These are phyloP conservation scores for Papilio dardanus DNA, from an alignment of 1,140 invertebrate genomes.

Conservation along the genomic window DNA sequence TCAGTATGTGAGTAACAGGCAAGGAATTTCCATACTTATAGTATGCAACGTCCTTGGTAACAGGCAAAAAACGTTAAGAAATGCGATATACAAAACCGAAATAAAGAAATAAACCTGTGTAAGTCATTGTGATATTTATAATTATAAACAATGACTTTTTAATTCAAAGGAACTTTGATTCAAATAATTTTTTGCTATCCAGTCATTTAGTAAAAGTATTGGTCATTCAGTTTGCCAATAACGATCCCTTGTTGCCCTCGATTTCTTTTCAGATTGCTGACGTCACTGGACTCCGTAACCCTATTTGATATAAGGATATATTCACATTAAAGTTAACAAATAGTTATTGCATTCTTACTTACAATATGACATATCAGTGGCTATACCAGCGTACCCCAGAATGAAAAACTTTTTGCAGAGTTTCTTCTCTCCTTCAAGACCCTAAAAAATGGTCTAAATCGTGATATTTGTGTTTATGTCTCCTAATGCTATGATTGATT, in stretches of 20 bases:
- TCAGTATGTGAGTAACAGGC: too few relatives aligned
- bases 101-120: too few relatives aligned
- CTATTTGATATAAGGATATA: not conserved
- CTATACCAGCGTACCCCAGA: not conserved
- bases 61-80: too few relatives aligned
- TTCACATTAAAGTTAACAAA: not conserved
- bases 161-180: not conserved
- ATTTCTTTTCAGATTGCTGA: not conserved
- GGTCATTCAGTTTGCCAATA: not conserved
- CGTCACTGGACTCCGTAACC: not conserved
- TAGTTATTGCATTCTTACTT: not conserved
- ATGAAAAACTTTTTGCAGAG: not conserved
- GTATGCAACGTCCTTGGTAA: too few relatives aligned
- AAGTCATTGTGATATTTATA: too few relatives aligned
- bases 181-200: not conserved
- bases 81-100: too few relatives aligned
- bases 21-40: too few relatives aligned
- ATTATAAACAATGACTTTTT: not conserved
- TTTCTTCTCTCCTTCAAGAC: not conserved
- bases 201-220: not conserved
- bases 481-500: constrained; percentile 10
- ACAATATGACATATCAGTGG: not conserved
- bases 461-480: not conserved
- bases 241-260: not conserved
- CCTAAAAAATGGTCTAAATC: not conserved